These are phyloP conservation scores for Venusia cambrica DNA, from an alignment of 2,888 invertebrate species.

Conservation along the genomic window DNA sequence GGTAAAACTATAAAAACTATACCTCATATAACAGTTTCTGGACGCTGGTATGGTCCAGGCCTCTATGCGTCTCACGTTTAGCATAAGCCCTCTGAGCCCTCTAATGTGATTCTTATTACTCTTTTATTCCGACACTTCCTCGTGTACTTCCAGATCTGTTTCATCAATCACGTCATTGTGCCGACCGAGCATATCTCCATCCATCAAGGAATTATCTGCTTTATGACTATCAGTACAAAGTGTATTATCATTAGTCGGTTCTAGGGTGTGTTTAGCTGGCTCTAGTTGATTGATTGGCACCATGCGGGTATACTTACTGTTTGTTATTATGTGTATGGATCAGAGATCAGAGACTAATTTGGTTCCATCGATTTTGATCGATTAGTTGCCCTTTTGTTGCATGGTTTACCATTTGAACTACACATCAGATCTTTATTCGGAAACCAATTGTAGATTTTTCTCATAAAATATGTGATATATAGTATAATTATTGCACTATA, in stretches of 20 bases:
- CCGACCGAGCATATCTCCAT: slow-evolving; percentile 41
- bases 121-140: slow-evolving; percentile 47
- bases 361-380: slow-evolving; percentile 55
- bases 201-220: slow-evolving; percentile 30
- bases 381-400: slow-evolving; percentile 35
- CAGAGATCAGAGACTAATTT: slow-evolving; percentile 68
- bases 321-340: slow-evolving; percentile 34
- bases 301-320: slow-evolving; percentile 25
- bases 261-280: slow-evolving; percentile 48
- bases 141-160: slow-evolving; percentile 54
- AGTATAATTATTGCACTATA: too few relatives aligned
- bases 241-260: slow-evolving; percentile 32
- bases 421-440: too few relatives aligned
- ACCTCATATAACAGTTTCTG: too few relatives aligned
- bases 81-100: too few relatives aligned
- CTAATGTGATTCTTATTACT: slow-evolving; percentile 5
- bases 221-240: slow-evolving; percentile 32
- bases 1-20: too few relatives aligned
- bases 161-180: slow-evolving; percentile 67
- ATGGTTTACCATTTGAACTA: slow-evolving; percentile 13
- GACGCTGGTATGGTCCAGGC: too few relatives aligned
- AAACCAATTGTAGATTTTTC: too few relatives aligned
- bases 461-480: too few relatives aligned
- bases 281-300: slow-evolving; percentile 70
- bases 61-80: too few relatives aligned